Conservation (phyloP, 2,113 vertebrate genomes). For the Ardeotis arabs region DNA sequence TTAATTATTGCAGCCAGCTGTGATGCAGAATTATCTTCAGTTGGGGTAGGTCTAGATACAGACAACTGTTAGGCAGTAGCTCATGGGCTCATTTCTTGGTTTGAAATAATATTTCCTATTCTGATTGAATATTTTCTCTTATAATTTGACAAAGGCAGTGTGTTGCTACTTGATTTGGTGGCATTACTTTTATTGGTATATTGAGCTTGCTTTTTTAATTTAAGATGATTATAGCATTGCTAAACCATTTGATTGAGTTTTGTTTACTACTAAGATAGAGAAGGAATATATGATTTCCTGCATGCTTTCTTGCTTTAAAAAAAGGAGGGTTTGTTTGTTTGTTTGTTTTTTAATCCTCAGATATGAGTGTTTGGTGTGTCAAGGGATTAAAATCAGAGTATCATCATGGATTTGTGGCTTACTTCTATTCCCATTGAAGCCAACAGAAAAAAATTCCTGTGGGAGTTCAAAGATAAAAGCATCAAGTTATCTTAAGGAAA, state of each 20-base stretch:
- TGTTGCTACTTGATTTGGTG: background rate
- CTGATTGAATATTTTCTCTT: background rate
- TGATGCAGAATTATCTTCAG: background rate
- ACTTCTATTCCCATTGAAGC: background rate
- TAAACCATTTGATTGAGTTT: background rate
- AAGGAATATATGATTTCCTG: background rate
- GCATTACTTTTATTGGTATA: background rate
- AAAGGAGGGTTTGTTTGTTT: background rate
- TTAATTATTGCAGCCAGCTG: background rate
- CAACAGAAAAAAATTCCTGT: background rate
- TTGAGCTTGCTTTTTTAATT: background rate
- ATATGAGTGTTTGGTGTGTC: background rate
- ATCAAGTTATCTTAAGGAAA: background rate
- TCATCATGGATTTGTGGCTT: background rate
- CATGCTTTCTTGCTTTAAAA: background rate
- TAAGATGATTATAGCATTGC: background rate
- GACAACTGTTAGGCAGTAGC: background rate
- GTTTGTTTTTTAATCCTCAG: background rate
- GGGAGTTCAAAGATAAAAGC: background rate
- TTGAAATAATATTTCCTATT: background rate
- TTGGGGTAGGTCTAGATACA: background rate
- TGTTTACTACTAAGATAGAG: background rate
- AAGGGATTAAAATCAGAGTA: background rate
- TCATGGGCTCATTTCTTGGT: background rate
- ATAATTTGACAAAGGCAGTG: background rate